These are phyloP conservation scores for Climacteris rufus DNA, from an alignment of 2,113 vertebrate species.

Conservation along the genomic window DNA sequence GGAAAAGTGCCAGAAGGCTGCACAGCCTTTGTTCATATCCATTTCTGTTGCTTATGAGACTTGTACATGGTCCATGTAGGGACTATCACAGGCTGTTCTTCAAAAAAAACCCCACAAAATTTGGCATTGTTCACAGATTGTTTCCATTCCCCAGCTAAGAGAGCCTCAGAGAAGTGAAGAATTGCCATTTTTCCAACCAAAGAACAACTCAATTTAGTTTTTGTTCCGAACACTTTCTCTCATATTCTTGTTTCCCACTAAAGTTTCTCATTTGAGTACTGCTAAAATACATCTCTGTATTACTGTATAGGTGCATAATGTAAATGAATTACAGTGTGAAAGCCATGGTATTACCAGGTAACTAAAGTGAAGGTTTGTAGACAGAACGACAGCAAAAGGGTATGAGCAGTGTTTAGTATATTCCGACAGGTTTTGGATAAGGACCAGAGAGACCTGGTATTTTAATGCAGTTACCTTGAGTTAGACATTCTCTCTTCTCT, in stretches of 20 bases:
- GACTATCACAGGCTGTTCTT: not conserved
- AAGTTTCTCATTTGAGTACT: not conserved
- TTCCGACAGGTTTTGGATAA: not conserved
- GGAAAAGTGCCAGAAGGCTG: not conserved
- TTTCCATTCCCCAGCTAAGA: not conserved
- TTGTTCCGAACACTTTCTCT: not conserved
- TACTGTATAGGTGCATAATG: too few relatives aligned
- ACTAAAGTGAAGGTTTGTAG: too few relatives aligned
- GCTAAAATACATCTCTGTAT: not conserved
- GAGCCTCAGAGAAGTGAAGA: not conserved
- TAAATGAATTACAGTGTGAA: too few relatives aligned
- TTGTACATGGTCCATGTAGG: not conserved
- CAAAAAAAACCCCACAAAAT: not conserved
- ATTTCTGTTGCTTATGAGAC: not conserved
- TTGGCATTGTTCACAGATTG: not conserved
- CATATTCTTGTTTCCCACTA: not conserved
- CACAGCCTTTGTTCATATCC: not conserved
- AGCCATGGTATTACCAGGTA: too few relatives aligned
- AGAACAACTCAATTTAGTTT: not conserved
- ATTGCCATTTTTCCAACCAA: not conserved
- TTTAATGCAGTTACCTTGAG: not conserved
- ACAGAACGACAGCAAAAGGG: not conserved
- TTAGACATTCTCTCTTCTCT: not conserved
- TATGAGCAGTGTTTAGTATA: not conserved
- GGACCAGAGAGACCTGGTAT: not conserved